Evolutionary conservation across 2,113 vertebrate genomes (phyloP).

Genomic region (Amblyopsis rosae): DNA sequence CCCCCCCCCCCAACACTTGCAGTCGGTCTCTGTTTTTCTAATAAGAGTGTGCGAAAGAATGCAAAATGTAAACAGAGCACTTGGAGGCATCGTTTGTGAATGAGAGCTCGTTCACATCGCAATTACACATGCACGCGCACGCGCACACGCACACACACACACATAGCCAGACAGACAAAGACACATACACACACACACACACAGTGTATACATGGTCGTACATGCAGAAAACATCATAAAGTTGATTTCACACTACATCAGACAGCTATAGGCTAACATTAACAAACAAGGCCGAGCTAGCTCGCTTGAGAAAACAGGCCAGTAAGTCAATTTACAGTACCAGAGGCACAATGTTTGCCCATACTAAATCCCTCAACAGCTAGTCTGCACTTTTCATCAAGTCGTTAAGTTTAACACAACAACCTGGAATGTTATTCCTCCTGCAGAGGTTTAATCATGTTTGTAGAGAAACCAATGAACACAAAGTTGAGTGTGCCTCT

Average conservation of each 20-base stretch:
- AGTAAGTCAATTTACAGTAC: constrained; percentile 36
- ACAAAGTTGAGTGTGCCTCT: constrained; percentile 42
- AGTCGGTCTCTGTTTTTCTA: constrained; percentile 80
- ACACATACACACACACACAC: not conserved
- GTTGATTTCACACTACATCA: constrained; percentile 23
- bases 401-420: constrained; percentile 72
- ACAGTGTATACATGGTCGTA: not conserved
- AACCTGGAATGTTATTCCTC: constrained; percentile 67
- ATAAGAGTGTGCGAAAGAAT: constrained; percentile 79
- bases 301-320: constrained; percentile 48
- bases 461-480: constrained; percentile 63
- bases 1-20: constrained; percentile 70
- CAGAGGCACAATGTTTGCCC: constrained; percentile 58
- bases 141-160: not conserved
- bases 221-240: constrained; percentile 1
- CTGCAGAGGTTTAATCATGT: constrained; percentile 55
- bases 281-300: constrained; percentile 33
- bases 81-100: constrained; percentile 76
- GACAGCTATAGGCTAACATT: constrained; percentile 38
- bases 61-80: constrained; percentile 78
- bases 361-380: constrained; percentile 63
- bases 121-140: not conserved
- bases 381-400: constrained; percentile 68
- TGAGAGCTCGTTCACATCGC: constrained; percentile 56
- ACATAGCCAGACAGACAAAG: constrained; percentile 1